Evolutionary conservation across 1,140 invertebrate genomes (phyloP), one percentile per base, ranked within the genome.

Genomic region (Myzus persicae): DNA sequence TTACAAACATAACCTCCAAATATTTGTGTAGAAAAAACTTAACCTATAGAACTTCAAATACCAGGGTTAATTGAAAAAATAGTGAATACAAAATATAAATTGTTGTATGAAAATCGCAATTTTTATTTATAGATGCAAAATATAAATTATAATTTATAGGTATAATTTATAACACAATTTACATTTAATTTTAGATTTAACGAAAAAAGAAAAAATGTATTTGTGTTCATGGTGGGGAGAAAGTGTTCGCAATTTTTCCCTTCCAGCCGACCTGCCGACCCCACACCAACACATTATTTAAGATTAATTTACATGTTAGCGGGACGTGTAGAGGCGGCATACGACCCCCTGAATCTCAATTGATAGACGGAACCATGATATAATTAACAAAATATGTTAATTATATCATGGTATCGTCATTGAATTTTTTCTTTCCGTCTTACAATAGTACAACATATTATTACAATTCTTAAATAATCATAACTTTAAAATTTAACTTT

Each of bases 291-390:
- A 90, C 22, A 67, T 44, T 93, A 85, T 54, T 93, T 54, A 91
- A 91, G 91, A 85, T 93, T 93, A 93, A 93, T 93, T 93, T 93
- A 93, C 81, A 85, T 92, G 91, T 54, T 85, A 51, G 38, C 91
- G 36, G 91, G 91, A 82, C 81, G 91, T 40, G 46, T 54, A 54
- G 91, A 48, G 46, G 91, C 42, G 81, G 81, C 31, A 7, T 51
- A 51, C 67, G 81, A 85, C 48, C 91, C 91, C 46, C 24, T 92
- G 22, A 48, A 48, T 81, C n/a, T 36, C 24, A 36, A 36, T 85
- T 93, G 91, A 93, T 93, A 93, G 44, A 84, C 46, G 36, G 5
- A 85, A 51, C 36, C 26, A 90, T n/a, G n/a, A n/a, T n/a, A n/a
- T n/a, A n/a, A n/a, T n/a, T n/a, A n/a, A n/a, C n/a, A n/a, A n/a